phyloP scores from a whole-genome alignment of 2,113 vertebrate genomes.

The Epinephelus lanceolatus region DNA sequence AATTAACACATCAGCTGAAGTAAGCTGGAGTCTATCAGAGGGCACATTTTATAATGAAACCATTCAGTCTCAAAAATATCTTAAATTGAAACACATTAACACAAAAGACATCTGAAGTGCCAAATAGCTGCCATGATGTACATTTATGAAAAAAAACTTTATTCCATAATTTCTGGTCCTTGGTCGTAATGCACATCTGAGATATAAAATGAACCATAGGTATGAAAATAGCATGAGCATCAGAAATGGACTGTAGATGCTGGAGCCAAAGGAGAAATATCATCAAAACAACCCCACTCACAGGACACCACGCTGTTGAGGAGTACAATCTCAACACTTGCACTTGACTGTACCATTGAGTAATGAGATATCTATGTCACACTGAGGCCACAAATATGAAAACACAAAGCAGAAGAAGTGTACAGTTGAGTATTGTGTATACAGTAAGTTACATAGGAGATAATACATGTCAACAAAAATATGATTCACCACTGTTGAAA shows the following conservation, averaged over 20 bases:
- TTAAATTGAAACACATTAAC: constrained; percentile 52
- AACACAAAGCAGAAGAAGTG: constrained; percentile 66
- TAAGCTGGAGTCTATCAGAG: constrained; percentile 3
- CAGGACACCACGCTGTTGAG: constrained; percentile 63
- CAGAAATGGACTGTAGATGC: constrained; percentile 55
- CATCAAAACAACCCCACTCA: constrained; percentile 61
- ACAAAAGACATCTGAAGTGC: constrained; percentile 47
- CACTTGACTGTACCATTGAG: constrained; percentile 65
- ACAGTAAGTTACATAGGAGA: constrained; percentile 36
- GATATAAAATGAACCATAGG: constrained; percentile 72
- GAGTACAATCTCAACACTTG: constrained; percentile 65
- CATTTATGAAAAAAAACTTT: constrained; percentile 71
- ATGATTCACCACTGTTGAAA: constrained; percentile 29
- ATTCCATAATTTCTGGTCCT: constrained; percentile 63
- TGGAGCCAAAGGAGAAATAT: constrained; percentile 50
- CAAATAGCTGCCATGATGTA: constrained; percentile 55
- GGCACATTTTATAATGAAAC: neutral
- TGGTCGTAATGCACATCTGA: constrained; percentile 72
- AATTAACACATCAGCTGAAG: constrained; percentile 2
- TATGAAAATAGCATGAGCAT: constrained; percentile 73
- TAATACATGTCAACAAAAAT: constrained; percentile 46
- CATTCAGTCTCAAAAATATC: constrained; percentile 40
- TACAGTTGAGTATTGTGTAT: constrained; percentile 26
- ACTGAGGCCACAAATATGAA: constrained; percentile 55
- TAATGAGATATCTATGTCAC: constrained; percentile 66